Evolutionary conservation across 2,888 invertebrate species (phyloP).

Genomic region (Megalurothrips usitatus): DNA sequence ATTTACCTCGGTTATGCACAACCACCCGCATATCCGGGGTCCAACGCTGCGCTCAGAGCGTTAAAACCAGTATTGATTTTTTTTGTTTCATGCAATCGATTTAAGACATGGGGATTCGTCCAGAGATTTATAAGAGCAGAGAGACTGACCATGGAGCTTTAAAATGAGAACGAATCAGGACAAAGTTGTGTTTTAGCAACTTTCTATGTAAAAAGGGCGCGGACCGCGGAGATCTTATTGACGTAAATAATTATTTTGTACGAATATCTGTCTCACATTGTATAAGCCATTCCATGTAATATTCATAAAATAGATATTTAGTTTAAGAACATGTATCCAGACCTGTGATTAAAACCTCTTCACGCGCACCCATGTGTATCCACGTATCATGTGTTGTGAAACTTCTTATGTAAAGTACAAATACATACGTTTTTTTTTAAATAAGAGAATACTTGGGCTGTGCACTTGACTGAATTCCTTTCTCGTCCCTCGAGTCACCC

Average conservation of each 20-base stretch:
- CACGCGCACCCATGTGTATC: neutral
- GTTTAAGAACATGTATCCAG: neutral
- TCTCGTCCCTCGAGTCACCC: too few species aligned
- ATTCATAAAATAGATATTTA: neutral
- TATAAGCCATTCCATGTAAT: conserved; percentile 7
- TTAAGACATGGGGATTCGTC: neutral
- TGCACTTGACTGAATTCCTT: too few species aligned
- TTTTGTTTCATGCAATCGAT: neutral
- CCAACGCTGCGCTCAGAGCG: too few species aligned
- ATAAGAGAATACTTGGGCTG: too few species aligned
- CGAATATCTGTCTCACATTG: neutral
- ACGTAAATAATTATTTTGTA: neutral
- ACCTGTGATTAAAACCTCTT: conserved; percentile 7
- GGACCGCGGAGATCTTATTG: neutral
- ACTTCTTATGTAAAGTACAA: neutral
- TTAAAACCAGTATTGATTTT: neutral
- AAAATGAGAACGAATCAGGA: neutral
- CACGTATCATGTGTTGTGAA: neutral
- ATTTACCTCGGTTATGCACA: too few species aligned
- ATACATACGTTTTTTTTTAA: too few species aligned
- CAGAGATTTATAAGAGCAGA: neutral
- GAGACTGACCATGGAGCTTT: neutral
- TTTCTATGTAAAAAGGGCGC: neutral
- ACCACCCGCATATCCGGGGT: too few species aligned
- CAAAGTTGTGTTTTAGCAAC: conserved; percentile 5